Base-by-base conservation (phyloP, 2,113 vertebrate genomes). In the Erpornis zantholeuca region DNA sequence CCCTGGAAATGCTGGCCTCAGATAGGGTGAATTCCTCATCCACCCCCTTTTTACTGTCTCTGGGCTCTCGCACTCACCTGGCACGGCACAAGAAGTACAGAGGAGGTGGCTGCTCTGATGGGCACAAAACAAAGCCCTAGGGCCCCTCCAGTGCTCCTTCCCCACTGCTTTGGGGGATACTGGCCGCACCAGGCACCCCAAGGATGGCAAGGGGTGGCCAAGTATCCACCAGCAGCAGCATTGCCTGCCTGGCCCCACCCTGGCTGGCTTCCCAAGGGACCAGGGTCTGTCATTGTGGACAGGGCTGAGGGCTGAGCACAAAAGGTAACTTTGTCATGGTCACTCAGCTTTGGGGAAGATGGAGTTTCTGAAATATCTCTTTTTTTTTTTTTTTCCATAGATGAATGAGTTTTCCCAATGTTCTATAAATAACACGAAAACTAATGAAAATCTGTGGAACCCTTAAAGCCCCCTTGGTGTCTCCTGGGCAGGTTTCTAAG, bases 251-350 rank as follows among this genome's bases (percentile, higher is more conserved):
- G 15, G 35, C 35, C 52, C 29, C 19, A 3, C 8, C 44, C 38
- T 0, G 0, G 35, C 40, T 31, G 35, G 10, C 5, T 40, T 31
- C 50, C 77, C 6, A 3, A 13, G 70, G 42, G 35, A 66, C 13
- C 24, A 2, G 0, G 10, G 2, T 22, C 24, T 17, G 52, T 6
- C 20, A 3, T 0, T 4, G 50, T 9, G 44, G 8, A 35, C 31
- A 50, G 29, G 82, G 10, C 27, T 0, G 6, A 49, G 71, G 31
- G 44, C 59, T 27, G 56, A 19, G 36, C 90, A 45, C 70, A 61
- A 50, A 27, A 56, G 13, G 18, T 9, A 38, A 47, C 60, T 66
- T 56, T 73, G 45, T 66, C 7, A 20, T 6, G 33, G 79, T n/a
- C 70, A n/a, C 44, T 56, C 75, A 4, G 5, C 38, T 47, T 1